Evolutionary conservation across 1,140 invertebrate genomes (phyloP), one percentile per base, ranked within the genome.

Genomic region (Drosophila kepulauana): DNA sequence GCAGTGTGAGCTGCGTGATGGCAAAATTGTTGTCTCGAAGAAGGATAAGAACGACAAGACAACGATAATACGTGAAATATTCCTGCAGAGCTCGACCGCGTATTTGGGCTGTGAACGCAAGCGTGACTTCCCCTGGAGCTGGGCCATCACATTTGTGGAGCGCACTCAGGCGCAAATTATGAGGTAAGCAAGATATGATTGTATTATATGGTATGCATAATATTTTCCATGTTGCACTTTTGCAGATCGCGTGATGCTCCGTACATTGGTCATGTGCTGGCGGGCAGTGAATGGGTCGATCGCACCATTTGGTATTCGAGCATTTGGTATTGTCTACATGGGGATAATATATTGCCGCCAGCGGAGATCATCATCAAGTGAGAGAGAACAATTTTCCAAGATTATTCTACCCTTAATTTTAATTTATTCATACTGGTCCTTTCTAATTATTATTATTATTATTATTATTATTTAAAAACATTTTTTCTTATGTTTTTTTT

Each of bases 91-190:
- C 76, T 78, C 78, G 5, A 91, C 91, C 1, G 90, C 84, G 0
- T 98, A 97, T 93, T 93, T 97, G 65, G 97, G 97, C 7, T 95
- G 96, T 84, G 97, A 98, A 84, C 91, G 95, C 1, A 97, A 97
- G 90, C 93, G 97, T 62, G 96, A 95, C 92, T 95, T 96, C n/a
- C 96, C 96, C 61, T 95, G 95, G 68, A 95, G 95, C 52, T 97
- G 96, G 96, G 94, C 95, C 1, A 95, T 97, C 25, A 97, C 97
- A 0, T 96, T 97, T 76, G 95, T 97, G 2, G 95, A 94, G 85
- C 89, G 91, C 13, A 89, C 81, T 1, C 95, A 95, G 75, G 94
- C 94, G 54, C 94, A 95, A 90, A 94, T 94, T 3, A 95, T 94
- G 80, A 94, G 95, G 95, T 96, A 56, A 57, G 13, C 20, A 25